Base-by-base conservation (phyloP, 2,113 vertebrate genomes). In the Patagioenas fasciata region DNA sequence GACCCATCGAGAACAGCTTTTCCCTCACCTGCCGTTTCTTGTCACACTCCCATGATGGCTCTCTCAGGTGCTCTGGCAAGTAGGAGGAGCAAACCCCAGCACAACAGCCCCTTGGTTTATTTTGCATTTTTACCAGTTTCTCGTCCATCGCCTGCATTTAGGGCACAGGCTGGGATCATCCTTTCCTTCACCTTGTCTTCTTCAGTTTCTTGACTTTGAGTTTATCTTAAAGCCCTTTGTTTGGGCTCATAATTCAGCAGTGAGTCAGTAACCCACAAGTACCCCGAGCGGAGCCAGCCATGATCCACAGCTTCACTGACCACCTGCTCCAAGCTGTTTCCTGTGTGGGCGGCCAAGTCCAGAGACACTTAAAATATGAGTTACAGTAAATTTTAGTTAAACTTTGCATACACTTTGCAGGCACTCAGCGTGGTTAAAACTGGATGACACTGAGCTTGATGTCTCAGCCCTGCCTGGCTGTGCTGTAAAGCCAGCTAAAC, bases 241-340 rank as follows among this genome's bases (percentile, higher is more conserved):
- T 97, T 78, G 51, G 91, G 66, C 89, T 96, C 96, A 91, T 97
- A 93, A 93, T 87, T 95, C 87, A 73, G 89, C 81, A 53, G 88
- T 98, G 97, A 98, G 95, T 98, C 98, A 98, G 97, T 83, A 97
- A 95, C 95, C 97, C 98, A 97, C 97, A 98, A 84, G 92, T 18
- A 80, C 92, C 84, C 80, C 54, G 50, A 86, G 25, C 5, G 84
- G 97, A 98, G 96, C 86, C 97, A 95, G 97, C 95, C 94, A 13
- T 78, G 95, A 96, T 96, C 93, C 69, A 53, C 73, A 89, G 94
- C 96, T 96, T 91, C 26, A 4, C 23, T 83, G 85, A 96, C 97
- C 98, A 98, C 97, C 98, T 98, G 98, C 97, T 97, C 88, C 82
- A 48, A 96, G 95, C 66, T 62, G 38, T 97, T 97, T 97, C 97